Evolutionary conservation across 2,888 invertebrate species (phyloP), one percentile per base, ranked within the genome.

Genomic region (Pollenia labialis): DNA sequence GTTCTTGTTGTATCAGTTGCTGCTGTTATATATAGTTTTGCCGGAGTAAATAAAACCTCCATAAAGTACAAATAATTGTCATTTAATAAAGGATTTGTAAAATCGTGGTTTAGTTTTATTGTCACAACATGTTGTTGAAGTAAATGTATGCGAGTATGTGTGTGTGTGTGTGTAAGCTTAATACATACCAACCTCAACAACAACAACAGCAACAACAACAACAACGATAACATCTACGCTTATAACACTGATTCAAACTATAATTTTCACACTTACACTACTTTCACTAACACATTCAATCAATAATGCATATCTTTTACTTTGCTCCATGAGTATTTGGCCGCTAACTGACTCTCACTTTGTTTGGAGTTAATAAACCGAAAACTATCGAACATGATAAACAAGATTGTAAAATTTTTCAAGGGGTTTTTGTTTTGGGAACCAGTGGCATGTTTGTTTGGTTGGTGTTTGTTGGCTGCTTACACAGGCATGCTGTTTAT

Each of bases 41-140:
- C 42, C 23, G 42, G 4, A 44, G 68, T 60, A 44, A 10, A 84
- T 74, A 60, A 66, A 64, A 79, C 46, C 52, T 68, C 46, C 14
- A 79, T 74, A 74, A 79, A 74, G 52, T 74, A 68, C 74, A 79
- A 85, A 72, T 80, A 56, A 72, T 68, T 87, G 76, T 77, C 81
- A 81, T 81, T 77, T 81, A 77, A 77, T 81, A 81, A 71, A 16
- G 60, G 71, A 80, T 83, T 83, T 80, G 69, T 76, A 76, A 76
- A 80, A 10, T 52, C 60, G 75, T 44, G 85, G 74, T 71, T 80
- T 80, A 82, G 64, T 80, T 82, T 80, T 52, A 83, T 83, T 79
- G 71, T 66, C 58, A 69, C 62, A 82, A 85, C 44, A 75, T 79
- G 48, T 44, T 76, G 40, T 23, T 48, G 23, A 12, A 11, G 23